Evolutionary conservation across 2,797 vertebrate genomes (phyloP), one percentile per base, ranked within the genome.

Genomic region (Gorsachius magnificus): DNA sequence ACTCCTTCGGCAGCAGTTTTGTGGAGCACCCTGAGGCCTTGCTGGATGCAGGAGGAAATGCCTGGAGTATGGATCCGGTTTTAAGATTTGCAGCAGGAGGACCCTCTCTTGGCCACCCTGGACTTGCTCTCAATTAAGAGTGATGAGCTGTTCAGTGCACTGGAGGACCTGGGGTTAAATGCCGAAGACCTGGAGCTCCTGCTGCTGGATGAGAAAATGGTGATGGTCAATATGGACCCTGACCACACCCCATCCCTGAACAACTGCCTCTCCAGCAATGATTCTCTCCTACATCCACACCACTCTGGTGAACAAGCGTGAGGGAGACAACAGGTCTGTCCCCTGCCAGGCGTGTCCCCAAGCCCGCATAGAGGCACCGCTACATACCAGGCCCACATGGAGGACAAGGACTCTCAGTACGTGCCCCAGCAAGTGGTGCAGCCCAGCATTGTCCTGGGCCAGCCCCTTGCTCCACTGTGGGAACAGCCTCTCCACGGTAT

Each of bases 141-240:
- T 5, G 97, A 98, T 0, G 97, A 99, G 82, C 93, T 99, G 57
- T 98, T 99, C n/a, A 96, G 96, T 14, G 98, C 97, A 0, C 96
- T 99, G 87, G 98, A 98, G 89, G 98, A 97, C 7, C 95, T 98
- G 53, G 98, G 98, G 5, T 97, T 99, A 84, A 98, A 98, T 1
- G 97, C 98, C 0, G 98, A 99, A 88, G 98, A 99, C 89, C 94
- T 98, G 70, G 98, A 99, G 87, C 97, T 98, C 63, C 97, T 99
- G 83, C 95, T 99, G 60, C 94, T 98, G 38, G 98, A 99, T 36
- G 98, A 99, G 93, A 97, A 98, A 85, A 98, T 98, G 98, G 93
- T 96, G 85, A 84, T 83, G 94, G 83, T 95, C n/a, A 46, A 20
- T 29, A 90, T 5, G 35, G 98, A 98, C 90, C 96, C 96, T 0